phyloP scores from a whole-genome alignment of 2,797 vertebrate species.

The Argentina silus region DNA sequence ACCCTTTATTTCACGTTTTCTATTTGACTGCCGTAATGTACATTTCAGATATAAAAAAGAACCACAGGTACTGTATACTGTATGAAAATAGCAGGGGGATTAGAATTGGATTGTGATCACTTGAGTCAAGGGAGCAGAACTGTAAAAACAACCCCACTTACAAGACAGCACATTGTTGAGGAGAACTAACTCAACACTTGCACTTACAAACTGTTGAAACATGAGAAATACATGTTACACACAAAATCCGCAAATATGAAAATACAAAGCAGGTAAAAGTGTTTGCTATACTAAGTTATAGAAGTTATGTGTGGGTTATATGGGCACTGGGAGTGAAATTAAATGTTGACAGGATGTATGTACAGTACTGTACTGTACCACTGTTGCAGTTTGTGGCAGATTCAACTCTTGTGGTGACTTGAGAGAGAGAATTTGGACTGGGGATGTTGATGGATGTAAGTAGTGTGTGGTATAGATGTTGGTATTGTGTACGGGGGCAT shows the following conservation, averaged over 20 bases:
- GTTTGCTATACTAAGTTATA: not conserved
- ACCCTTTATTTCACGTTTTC: conserved; percentile 67
- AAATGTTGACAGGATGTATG: too few species aligned
- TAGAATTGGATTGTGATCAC: conserved; percentile 48
- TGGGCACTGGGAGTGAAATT: not conserved
- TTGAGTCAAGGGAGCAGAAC: conserved; percentile 32
- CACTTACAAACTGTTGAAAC: conserved; percentile 57
- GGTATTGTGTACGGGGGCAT: too few species aligned
- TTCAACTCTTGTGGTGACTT: conserved; percentile 14
- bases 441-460: conserved; percentile 21
- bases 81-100: conserved; percentile 65
- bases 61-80: conserved; percentile 28
- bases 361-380: conserved; percentile 21
- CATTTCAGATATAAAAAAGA: conserved; percentile 67
- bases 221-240: conserved; percentile 56
- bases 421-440: conserved; percentile 15
- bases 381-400: conserved; percentile 24
- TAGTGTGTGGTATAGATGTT: too few species aligned
- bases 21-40: conserved; percentile 57
- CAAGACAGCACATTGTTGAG: conserved; percentile 62
- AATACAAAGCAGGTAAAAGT: conserved; percentile 57
- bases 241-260: conserved; percentile 50
- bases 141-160: conserved; percentile 50
- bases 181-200: conserved; percentile 58
- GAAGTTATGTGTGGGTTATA: not conserved